Conservation (phyloP, 1,140 invertebrate genomes). For the Drosophila baimaii region DNA sequence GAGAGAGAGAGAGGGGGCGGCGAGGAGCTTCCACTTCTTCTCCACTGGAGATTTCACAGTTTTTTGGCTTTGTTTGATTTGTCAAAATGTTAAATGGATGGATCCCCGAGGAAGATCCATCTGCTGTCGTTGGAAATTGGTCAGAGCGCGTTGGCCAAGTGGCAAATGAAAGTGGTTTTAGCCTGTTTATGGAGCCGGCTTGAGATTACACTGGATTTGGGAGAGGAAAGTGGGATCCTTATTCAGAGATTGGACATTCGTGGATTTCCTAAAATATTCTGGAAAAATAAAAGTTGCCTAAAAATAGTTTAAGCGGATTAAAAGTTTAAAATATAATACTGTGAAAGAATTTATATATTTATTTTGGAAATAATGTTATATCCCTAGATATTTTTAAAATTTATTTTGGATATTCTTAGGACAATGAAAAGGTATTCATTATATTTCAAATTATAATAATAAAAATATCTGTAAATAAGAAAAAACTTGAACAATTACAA, state of each 20-base stretch:
- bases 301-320: neutral
- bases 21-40: neutral
- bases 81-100: constrained; percentile 51
- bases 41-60: constrained; percentile 48
- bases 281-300: neutral
- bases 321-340: neutral
- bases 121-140: constrained; percentile 33
- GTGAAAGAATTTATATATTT: too few species aligned
- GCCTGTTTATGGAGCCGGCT: constrained; percentile 5
- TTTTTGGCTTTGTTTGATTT: constrained; percentile 63
- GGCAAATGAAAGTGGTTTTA: constrained; percentile 44
- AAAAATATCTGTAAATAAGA: too few species aligned
- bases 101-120: constrained; percentile 40
- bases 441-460: too few species aligned
- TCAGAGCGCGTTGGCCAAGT: constrained; percentile 21
- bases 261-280: neutral
- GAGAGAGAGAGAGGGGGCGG: neutral
- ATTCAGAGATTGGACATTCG: neutral
- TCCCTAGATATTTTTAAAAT: too few species aligned
- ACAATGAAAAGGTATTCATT: too few species aligned
- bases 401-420: too few species aligned
- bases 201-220: neutral
- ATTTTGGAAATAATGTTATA: neutral
- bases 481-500: too few species aligned
- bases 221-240: constrained; percentile 1